Conservation (phyloP, 2,888 invertebrate genomes). For the Gordius sp. region DNA sequence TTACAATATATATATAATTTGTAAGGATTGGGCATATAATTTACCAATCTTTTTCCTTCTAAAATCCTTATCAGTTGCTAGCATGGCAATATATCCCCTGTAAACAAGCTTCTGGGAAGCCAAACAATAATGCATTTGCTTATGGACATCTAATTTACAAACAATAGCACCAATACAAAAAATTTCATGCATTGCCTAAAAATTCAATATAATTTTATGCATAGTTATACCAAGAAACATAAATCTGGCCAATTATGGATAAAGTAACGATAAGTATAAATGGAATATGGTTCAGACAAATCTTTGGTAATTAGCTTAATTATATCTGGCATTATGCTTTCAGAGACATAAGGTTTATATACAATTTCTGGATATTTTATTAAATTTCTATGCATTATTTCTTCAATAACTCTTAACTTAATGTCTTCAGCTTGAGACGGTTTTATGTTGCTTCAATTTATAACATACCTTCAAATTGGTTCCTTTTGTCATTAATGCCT, state of each 20-base stretch:
- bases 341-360: constrained; percentile 49
- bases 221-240: constrained; percentile 60
- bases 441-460: too few relatives aligned
- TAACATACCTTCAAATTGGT: too few relatives aligned
- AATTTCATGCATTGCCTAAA: constrained; percentile 30
- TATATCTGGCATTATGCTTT: constrained; percentile 88
- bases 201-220: too few relatives aligned
- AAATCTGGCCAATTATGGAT: constrained; percentile 99
- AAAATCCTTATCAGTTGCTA: constrained; percentile 82
- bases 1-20: background rate
- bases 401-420: too few relatives aligned
- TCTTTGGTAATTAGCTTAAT: constrained; percentile 96
- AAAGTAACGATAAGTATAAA: constrained; percentile 98
- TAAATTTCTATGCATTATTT: too few relatives aligned
- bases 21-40: constrained; percentile 13
- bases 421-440: too few relatives aligned
- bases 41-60: constrained; percentile 67
- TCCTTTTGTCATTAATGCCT: too few relatives aligned
- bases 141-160: constrained; percentile 79
- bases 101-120: constrained; percentile 35
- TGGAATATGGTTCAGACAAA: constrained; percentile 94
- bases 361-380: constrained; percentile 23
- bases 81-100: constrained; percentile 94
- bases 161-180: constrained; percentile 86
- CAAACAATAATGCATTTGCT: constrained; percentile 34